Percentiles rank a stretch among this genome's conserved stretches.
Evolutionary conservation across 2,113 vertebrate genomes (phyloP).

Genomic region (Tychaedon coryphoeus): DNA sequence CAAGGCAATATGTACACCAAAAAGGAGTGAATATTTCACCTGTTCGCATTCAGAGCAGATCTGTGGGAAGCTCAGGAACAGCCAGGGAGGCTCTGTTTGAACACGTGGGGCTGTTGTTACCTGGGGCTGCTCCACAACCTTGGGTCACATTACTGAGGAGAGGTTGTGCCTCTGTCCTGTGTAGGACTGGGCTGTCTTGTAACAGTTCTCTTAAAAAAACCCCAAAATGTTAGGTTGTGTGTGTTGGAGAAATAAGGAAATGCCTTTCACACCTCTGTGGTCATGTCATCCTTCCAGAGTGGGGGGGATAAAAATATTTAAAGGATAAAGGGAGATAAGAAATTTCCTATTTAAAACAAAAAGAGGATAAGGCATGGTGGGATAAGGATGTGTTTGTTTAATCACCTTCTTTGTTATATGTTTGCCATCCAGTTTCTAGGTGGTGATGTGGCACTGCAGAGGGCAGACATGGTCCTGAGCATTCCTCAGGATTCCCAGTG

Average conservation of each 20-base stretch:
- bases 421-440: background rate
- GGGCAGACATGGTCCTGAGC: background rate
- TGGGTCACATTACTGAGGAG: background rate
- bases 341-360: background rate
- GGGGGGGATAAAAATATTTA: background rate
- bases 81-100: background rate
- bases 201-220: background rate
- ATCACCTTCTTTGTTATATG: background rate
- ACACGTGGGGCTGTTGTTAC: rapidly evolving
- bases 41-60: background rate
- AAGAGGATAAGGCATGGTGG: background rate
- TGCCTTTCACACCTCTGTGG: background rate
- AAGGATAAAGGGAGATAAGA: background rate
- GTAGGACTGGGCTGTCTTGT: background rate
- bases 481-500: background rate
- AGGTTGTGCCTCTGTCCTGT: background rate
- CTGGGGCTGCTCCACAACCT: background rate
- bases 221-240: too few species aligned
- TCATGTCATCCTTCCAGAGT: background rate
- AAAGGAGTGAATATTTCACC: rapidly evolving
- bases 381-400: background rate
- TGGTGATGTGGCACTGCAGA: background rate
- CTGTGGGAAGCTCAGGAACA: rapidly evolving
- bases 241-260: background rate
- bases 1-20: rapidly evolving